These are phyloP conservation scores for Delia radicum DNA, from an alignment of 1,140 invertebrate species.

Conservation along the genomic window DNA sequence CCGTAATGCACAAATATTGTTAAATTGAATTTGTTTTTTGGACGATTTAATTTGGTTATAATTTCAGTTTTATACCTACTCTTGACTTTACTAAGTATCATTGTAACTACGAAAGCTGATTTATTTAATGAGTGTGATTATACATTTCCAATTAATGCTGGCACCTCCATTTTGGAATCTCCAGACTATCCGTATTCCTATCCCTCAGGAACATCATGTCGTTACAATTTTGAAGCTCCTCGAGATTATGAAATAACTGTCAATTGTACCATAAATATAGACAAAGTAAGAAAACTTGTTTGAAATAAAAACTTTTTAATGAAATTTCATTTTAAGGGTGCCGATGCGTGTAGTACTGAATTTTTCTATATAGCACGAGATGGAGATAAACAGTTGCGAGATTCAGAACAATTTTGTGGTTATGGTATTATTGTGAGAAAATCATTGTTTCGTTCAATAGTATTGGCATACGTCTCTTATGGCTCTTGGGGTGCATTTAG, in stretches of 20 bases:
- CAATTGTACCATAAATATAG: constrained; percentile 38
- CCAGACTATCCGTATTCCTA: constrained; percentile 46
- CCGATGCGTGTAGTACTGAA: constrained; percentile 38
- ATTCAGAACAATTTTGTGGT: constrained; percentile 48
- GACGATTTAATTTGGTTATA: no score
- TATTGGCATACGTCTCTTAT: constrained; percentile 43
- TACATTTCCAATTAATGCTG: constrained; percentile 30
- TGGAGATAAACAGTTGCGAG: constrained; percentile 43
- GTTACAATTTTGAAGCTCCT: constrained; percentile 44
- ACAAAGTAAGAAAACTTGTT: constrained; percentile 34
- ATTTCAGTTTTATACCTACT: no score
- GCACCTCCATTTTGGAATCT: constrained; percentile 40
- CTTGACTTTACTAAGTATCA: no score
- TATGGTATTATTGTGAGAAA: constrained; percentile 36
- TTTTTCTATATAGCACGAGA: constrained; percentile 46
- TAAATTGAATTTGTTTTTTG: no score
- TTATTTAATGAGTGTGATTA: constrained; percentile 41
- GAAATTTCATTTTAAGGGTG: neutral
- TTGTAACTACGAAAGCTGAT: neutral
- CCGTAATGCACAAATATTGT: no score
- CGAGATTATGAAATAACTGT: constrained; percentile 40
- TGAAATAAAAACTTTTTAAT: no score
- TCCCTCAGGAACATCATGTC: constrained; percentile 47
- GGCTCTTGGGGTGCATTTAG: constrained; percentile 34
- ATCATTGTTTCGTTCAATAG: constrained; percentile 41